Evolutionary conservation across 2,888 invertebrate species (phyloP).

Genomic region (Platerodrilus igneus): DNA sequence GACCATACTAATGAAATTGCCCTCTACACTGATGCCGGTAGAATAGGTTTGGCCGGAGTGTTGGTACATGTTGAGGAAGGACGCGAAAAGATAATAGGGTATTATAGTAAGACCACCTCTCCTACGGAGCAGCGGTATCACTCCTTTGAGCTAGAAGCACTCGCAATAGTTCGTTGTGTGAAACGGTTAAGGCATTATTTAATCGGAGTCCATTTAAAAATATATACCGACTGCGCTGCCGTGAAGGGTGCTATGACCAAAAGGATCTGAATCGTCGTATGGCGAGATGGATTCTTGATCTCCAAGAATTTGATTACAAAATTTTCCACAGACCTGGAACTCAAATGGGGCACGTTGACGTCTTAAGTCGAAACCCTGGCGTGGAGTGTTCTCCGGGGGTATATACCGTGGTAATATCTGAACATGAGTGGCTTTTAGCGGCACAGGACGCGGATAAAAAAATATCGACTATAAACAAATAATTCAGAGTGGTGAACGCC

Average conservation of each 20-base stretch:
- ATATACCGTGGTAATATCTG: slow-evolving; percentile 4
- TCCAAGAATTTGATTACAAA: slow-evolving; percentile 28
- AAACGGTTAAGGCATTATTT: slow-evolving; percentile 39
- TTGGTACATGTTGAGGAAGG: slow-evolving; percentile 18
- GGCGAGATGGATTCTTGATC: slow-evolving; percentile 32
- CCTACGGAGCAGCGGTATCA: slow-evolving; percentile 38
- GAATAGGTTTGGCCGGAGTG: slow-evolving; percentile 23
- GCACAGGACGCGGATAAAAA: slow-evolving; percentile 20
- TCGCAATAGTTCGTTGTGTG: slow-evolving; percentile 37
- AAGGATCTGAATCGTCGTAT: slow-evolving; percentile 33
- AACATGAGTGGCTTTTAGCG: slow-evolving; percentile 21
- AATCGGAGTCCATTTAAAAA: slow-evolving; percentile 31
- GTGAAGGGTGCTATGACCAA: slow-evolving; percentile 33
- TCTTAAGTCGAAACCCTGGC: slow-evolving; percentile 30
- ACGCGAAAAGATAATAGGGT: slow-evolving; percentile 19
- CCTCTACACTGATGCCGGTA: slow-evolving; percentile 28
- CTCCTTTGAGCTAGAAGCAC: slow-evolving; percentile 41
- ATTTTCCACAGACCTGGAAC: slow-evolving; percentile 19
- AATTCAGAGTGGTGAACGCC: slow-evolving; percentile 13
- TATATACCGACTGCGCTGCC: slow-evolving; percentile 39
- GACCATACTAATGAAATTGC: slow-evolving; percentile 18
- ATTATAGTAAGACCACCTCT: slow-evolving; percentile 31
- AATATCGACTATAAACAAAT: slow-evolving; percentile 21
- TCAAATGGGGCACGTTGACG: slow-evolving; percentile 37
- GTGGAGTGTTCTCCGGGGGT: background rate